These are phyloP conservation scores for Drosophila niveifrons DNA, from an alignment of 2,888 invertebrate species.

Conservation along the genomic window DNA sequence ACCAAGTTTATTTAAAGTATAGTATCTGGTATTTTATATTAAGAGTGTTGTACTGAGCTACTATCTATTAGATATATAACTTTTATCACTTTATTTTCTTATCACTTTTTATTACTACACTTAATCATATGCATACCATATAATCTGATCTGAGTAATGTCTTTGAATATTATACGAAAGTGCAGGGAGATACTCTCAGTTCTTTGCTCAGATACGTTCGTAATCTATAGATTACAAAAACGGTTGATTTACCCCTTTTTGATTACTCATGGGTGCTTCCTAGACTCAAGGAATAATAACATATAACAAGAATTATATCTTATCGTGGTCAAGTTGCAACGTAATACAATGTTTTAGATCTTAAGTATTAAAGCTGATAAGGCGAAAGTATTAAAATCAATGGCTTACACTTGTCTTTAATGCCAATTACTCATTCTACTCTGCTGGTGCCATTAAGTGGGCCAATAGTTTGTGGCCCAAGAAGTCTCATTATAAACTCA, in stretches of 20 bases:
- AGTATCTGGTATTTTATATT: no score
- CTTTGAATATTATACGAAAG: not conserved
- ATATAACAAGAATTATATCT: slow-evolving; percentile 2
- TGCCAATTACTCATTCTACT: not conserved
- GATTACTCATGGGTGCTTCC: slow-evolving; percentile 13
- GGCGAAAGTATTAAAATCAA: not conserved
- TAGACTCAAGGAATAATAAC: not conserved
- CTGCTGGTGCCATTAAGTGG: slow-evolving; percentile 2
- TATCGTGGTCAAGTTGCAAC: not conserved
- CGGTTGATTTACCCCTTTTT: not conserved
- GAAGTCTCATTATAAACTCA: slow-evolving; percentile 8
- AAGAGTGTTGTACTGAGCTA: no score
- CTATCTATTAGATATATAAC: no score
- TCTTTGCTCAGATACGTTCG: not conserved
- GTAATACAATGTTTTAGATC: not conserved
- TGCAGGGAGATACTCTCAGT: not conserved
- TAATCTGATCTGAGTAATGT: no score
- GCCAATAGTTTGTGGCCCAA: not conserved
- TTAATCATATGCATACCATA: no score
- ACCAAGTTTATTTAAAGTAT: no score
- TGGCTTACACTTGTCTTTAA: not conserved
- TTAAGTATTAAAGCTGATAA: not conserved
- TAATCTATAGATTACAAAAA: not conserved
- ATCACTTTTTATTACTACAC: no score
- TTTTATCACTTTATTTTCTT: no score